These are phyloP conservation scores for Gobiocypris rarus DNA, from an alignment of 2,113 vertebrate species.

Conservation along the genomic window DNA sequence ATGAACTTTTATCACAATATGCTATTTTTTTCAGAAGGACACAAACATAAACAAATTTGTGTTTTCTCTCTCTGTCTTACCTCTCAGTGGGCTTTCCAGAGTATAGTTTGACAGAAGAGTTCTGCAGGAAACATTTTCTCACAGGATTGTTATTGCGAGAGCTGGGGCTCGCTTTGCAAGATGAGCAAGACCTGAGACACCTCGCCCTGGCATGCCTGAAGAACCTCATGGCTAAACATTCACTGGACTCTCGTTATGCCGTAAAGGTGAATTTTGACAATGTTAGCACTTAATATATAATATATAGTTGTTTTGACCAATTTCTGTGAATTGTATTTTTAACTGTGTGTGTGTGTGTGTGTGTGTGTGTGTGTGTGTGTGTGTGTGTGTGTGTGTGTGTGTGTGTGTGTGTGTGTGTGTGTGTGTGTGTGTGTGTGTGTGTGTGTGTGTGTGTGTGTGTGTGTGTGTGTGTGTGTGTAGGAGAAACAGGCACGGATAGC, in stretches of 20 bases:
- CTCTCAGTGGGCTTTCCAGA: constrained; percentile 85
- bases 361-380: too few species aligned
- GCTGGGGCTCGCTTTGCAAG: constrained; percentile 93
- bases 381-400: too few species aligned
- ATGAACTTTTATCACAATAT: too few species aligned
- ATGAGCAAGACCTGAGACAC: constrained; percentile 95
- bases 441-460: constrained; percentile 10
- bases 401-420: too few species aligned
- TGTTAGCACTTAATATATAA: background rate
- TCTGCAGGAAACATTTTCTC: constrained; percentile 96
- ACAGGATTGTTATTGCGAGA: constrained; percentile 92
- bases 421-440: constrained; percentile 14
- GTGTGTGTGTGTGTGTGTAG: constrained; percentile 66
- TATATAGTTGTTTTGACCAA: background rate
- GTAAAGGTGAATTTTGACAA: constrained; percentile 79
- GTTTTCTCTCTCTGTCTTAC: background rate
- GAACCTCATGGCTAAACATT: constrained; percentile 97
- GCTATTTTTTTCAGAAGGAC: too few species aligned
- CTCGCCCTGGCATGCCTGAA: constrained; percentile 92
- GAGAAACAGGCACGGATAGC: constrained; percentile 94
- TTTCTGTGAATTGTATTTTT: constrained; percentile 11
- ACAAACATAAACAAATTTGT: background rate
- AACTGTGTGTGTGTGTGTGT: too few species aligned
- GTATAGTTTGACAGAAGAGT: constrained; percentile 95
- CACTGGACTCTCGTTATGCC: constrained; percentile 90